A percentile compares a stretch with the other conserved stretches of the same genome.
Evolutionary conservation across 2,888 invertebrate genomes (phyloP).

Genomic region (Nephrotoma appendiculata): DNA sequence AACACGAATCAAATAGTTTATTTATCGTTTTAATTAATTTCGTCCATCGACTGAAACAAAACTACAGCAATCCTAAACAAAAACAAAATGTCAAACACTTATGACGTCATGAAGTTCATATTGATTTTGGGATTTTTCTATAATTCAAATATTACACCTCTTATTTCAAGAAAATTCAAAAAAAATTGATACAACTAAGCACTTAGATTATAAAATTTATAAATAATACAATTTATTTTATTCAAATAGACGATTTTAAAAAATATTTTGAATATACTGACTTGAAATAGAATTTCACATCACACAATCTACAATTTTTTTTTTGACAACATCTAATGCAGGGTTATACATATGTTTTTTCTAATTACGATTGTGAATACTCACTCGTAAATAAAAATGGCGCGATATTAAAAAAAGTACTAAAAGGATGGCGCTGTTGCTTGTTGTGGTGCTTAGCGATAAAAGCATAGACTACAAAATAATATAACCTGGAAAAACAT

Average conservation of each 20-base stretch:
- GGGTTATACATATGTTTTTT: neutral
- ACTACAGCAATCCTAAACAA: neutral
- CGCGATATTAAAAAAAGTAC: neutral
- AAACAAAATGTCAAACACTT: conserved; percentile 2
- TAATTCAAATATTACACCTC: neutral
- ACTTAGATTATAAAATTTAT: neutral
- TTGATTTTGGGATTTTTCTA: neutral
- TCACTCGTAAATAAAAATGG: neutral
- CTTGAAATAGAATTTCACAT: neutral
- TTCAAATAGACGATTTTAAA: neutral
- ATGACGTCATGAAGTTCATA: neutral
- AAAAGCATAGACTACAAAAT: no score
- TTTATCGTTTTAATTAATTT: neutral
- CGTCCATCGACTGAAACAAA: neutral
- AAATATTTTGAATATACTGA: neutral
- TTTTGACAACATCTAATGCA: neutral
- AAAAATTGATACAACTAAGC: neutral
- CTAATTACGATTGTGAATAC: neutral
- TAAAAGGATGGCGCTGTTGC: no score
- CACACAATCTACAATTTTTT: neutral
- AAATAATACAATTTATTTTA: neutral
- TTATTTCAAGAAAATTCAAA: neutral
- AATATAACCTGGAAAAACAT: no score
- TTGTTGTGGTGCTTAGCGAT: no score
- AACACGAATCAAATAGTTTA: neutral